phyloP scores from a whole-genome alignment of 2,888 invertebrate species.

The Therioaphis trifolii region DNA sequence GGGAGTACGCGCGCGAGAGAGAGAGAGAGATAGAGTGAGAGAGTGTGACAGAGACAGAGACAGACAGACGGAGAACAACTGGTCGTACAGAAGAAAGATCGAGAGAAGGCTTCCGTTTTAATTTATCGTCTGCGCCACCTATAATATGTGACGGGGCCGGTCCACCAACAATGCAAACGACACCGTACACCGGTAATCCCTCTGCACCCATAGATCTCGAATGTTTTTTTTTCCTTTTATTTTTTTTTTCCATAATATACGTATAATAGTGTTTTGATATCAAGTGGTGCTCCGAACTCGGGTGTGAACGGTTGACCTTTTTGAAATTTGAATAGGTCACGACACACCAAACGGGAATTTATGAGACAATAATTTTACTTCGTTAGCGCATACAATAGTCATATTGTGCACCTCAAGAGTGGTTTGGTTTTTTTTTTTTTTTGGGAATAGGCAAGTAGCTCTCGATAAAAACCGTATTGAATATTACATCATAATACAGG shows the following conservation, averaged over 20 bases:
- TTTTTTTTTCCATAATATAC: neutral
- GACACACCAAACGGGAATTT: conserved; percentile 43
- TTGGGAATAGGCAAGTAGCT: neutral
- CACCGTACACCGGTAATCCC: conserved; percentile 45
- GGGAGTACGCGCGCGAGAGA: neutral
- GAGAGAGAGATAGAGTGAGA: conserved; percentile 18
- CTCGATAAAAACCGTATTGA: neutral
- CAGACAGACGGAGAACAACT: too few species aligned
- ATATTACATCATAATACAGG: neutral
- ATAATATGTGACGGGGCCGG: conserved; percentile 45
- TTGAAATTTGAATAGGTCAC: conserved; percentile 34
- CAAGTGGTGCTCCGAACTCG: conserved; percentile 2
- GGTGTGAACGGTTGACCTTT: conserved; percentile 47
- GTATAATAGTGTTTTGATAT: conserved; percentile 24
- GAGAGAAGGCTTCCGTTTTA: conserved; percentile 59
- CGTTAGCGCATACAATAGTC: conserved; percentile 25
- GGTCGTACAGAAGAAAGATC: conserved; percentile 22
- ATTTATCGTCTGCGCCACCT: conserved; percentile 62
- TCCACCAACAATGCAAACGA: conserved; percentile 42
- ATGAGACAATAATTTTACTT: conserved; percentile 36
- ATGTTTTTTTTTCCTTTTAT: conserved; percentile 20
- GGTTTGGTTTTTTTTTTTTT: neutral
- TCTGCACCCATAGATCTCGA: conserved; percentile 47
- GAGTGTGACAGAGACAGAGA: too few species aligned
- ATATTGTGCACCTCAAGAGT: neutral